Evolutionary conservation across 1,140 invertebrate species (phyloP), one percentile per base, ranked within the genome.

Genomic region (Aphaenogaster rudis): DNA sequence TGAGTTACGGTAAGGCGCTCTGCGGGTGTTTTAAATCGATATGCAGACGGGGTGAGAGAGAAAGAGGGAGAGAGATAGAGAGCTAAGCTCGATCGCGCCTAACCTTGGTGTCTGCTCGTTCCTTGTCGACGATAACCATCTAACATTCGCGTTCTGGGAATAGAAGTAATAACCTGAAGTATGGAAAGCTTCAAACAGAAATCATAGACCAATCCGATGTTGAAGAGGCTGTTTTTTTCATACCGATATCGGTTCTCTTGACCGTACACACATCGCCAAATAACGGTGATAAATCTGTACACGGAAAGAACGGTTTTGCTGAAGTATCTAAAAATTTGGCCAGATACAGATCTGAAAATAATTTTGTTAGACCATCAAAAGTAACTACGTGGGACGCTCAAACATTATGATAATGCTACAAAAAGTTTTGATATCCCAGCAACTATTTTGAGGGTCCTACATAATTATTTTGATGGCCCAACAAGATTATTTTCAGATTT

Each of bases 101-200:
- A 89, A 91, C 90, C 90, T 91, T 91, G 90, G 90, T 91, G 85
- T 91, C 90, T 89, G 88, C 45, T 69, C 71, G 88, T 91, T 91
- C 90, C 90, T 79, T 76, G 90, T 88, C 77, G 42, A 52, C 77
- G 90, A 88, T 82, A 86, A 85, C 71, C 67, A 84, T 89, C 89
- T 86, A 87, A 86, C 77, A 66, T 69, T 86, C 77, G 61, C 86
- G 61, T 72, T 88, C 69, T 80, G 59, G 66, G 86, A 90, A 91
- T 91, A 90, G 89, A 79, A 79, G 79, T 87, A 90, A 90, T 81
- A 74, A 86, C 33, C 76, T 54, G 50, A 66, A 71, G 86, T 79
- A 78, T 66, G 54, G 57, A 76, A 71, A 66, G 79, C 52, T 42
- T 88, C 59, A 61, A 63, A n/a, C 54, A 86, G 33, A 74, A 57